A percentile compares a stretch with the other conserved stretches of the same genome.
Evolutionary conservation across 2,797 vertebrate genomes (phyloP).

Genomic region (Premnoplex brunnescens): DNA sequence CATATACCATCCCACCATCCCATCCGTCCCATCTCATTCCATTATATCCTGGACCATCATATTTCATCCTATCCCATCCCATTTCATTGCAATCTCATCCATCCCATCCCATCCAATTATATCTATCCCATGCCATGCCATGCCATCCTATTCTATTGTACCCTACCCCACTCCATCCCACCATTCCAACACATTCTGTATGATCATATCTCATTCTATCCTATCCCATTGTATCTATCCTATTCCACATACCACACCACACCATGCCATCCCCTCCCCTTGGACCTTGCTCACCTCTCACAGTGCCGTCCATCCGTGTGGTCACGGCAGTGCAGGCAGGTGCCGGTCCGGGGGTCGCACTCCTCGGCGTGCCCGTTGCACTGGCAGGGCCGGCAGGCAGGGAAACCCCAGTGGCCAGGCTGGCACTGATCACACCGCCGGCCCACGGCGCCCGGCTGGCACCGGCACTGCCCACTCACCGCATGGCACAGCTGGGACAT

Average conservation of each 20-base stretch:
- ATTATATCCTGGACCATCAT: accelerated
- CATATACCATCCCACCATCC: neutral
- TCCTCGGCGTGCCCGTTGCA: constrained; percentile 88
- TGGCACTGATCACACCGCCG: constrained; percentile 84
- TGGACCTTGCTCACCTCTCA: constrained; percentile 74
- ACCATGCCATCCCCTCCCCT: neutral
- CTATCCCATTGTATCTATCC: neutral
- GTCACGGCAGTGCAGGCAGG: constrained; percentile 77
- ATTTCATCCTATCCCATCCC: neutral
- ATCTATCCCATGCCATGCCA: neutral
- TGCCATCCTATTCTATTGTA: neutral
- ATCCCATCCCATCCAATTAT: neutral
- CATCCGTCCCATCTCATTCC: neutral
- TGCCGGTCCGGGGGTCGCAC: constrained; percentile 64
- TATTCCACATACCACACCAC: neutral
- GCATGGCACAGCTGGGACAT: constrained; percentile 79
- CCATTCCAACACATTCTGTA: neutral
- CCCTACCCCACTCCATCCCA: neutral
- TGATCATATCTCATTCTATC: too few relatives aligned
- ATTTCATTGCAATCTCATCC: neutral
- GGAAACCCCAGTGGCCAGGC: constrained; percentile 92
- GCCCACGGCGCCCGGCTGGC: constrained; percentile 73
- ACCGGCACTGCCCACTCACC: constrained; percentile 83
- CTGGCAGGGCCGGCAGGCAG: constrained; percentile 85
- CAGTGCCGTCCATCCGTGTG: constrained; percentile 85